Conservation (phyloP, 2,797 vertebrate genomes). For the Cynopterus sphinx region DNA sequence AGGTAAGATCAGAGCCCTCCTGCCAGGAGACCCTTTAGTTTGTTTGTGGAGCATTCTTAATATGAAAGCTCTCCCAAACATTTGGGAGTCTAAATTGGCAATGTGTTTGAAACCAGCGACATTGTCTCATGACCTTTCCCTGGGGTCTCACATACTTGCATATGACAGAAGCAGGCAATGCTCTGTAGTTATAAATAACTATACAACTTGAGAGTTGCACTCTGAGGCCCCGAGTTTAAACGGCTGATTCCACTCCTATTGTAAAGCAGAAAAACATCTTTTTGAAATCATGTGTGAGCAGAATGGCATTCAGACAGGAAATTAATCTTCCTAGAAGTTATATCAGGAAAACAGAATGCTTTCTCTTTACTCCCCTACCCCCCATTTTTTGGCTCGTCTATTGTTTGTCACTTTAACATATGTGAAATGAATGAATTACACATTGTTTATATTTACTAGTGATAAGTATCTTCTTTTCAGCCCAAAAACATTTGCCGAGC, state of each 20-base stretch:
- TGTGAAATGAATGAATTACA: background rate
- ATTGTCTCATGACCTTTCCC: constrained; percentile 42
- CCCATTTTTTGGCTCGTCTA: background rate
- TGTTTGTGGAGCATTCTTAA: constrained; percentile 28
- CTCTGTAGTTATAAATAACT: constrained; percentile 76
- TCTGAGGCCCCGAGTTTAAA: constrained; percentile 44
- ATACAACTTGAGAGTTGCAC: constrained; percentile 63
- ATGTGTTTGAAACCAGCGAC: background rate
- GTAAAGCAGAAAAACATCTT: constrained; percentile 17
- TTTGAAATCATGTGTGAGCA: constrained; percentile 16
- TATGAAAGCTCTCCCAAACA: background rate
- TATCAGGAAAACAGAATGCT: background rate
- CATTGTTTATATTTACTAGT: background rate
- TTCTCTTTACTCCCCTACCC: background rate
- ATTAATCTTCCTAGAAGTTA: constrained; percentile 57
- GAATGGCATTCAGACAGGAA: background rate
- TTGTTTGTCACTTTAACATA: constrained; percentile 6
- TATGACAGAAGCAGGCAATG: constrained; percentile 41
- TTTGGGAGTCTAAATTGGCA: background rate
- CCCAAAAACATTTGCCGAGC: constrained; percentile 12
- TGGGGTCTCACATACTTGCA: constrained; percentile 54
- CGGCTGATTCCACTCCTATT: constrained; percentile 67
- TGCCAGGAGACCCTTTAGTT: background rate
- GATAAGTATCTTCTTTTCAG: background rate
- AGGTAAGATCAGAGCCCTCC: constrained; percentile 22